Conservation (phyloP, 2,888 invertebrate genomes). For the Eristalis arbustorum region DNA sequence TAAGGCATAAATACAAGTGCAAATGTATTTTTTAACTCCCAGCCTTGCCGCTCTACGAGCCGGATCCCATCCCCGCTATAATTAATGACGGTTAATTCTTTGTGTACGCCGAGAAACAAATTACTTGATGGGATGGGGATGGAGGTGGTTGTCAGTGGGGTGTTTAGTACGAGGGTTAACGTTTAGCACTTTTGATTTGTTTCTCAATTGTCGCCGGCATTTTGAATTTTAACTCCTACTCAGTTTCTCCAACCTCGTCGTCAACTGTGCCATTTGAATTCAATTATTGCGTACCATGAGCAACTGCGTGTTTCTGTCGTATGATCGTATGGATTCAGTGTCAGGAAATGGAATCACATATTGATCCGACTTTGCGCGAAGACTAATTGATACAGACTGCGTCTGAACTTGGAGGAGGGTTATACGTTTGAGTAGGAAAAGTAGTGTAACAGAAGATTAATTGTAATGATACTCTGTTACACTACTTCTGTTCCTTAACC, state of each 20-base stretch:
- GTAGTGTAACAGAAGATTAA: neutral
- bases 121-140: constrained; percentile 10
- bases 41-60: neutral
- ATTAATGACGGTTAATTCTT: constrained; percentile 53
- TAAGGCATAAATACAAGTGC: constrained; percentile 44
- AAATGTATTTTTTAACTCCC: constrained; percentile 42
- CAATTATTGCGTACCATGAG: constrained; percentile 39
- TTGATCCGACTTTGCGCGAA: constrained; percentile 77
- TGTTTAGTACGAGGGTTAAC: constrained; percentile 25
- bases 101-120: constrained; percentile 29
- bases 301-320: neutral
- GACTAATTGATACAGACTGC: constrained; percentile 73
- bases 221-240: constrained; percentile 1
- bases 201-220: neutral
- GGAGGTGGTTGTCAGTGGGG: neutral
- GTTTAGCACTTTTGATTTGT: constrained; percentile 52
- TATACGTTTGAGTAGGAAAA: neutral
- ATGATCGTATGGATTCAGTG: constrained; percentile 18
- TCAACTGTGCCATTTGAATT: constrained; percentile 10
- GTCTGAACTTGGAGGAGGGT: neutral
- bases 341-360: constrained; percentile 75
- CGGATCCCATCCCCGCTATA: constrained; percentile 11
- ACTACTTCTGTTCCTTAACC: no score
- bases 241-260: neutral
- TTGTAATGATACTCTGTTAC: no score